These are phyloP conservation scores for Leptobrachium leishanense DNA, from an alignment of 2,113 vertebrate species.

Conservation along the genomic window DNA sequence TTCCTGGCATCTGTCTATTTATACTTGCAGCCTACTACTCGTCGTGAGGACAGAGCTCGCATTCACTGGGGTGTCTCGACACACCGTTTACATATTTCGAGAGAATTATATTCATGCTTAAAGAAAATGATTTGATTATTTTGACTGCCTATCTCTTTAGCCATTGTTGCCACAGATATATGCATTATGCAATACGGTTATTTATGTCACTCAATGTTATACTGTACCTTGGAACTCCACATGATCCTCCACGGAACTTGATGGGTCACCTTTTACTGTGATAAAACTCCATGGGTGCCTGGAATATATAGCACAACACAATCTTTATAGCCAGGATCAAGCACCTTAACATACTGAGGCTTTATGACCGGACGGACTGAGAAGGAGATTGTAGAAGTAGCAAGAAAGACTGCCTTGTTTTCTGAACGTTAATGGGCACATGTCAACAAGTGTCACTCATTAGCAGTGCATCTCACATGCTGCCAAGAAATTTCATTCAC, in stretches of 20 bases:
- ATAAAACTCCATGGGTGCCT: conserved; percentile 95
- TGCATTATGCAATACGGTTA: background rate
- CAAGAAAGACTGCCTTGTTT: conserved; percentile 12
- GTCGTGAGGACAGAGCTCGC: no score
- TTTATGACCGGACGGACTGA: conserved; percentile 1
- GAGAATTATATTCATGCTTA: background rate
- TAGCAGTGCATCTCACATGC: background rate
- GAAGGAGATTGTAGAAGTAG: background rate
- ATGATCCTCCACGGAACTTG: conserved; percentile 85
- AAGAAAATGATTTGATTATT: background rate
- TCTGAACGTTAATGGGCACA: background rate
- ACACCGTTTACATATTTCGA: background rate
- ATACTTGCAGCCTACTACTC: no score
- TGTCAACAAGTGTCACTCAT: background rate
- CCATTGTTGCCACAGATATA: background rate
- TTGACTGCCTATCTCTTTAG: no score
- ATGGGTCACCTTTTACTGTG: conserved; percentile 79
- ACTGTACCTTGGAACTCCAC: conserved; percentile 84
- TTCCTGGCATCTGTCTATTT: no score
- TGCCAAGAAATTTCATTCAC: background rate
- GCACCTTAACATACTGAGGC: conserved; percentile 18
- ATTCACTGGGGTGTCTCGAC: no score
- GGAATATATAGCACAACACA: conserved; percentile 46
- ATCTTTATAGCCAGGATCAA: conserved; percentile 13
- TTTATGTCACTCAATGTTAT: background rate